Evolutionary conservation across 1,140 invertebrate species (phyloP), one percentile per base, ranked within the genome.

Genomic region (Cyphomyrmex costatus): DNA sequence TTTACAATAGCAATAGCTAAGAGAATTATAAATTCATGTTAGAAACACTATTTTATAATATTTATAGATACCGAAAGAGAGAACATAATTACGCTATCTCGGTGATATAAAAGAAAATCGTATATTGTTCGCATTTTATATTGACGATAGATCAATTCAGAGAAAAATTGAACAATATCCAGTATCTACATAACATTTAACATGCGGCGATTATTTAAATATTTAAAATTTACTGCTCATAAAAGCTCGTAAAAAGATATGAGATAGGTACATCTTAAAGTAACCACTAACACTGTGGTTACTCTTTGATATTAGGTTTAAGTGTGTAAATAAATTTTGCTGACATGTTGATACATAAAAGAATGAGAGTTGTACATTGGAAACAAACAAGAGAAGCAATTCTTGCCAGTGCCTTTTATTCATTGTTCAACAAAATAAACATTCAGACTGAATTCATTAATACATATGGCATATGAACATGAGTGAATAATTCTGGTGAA

Each of bases 361-460:
- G 70, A 86, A 86, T 89, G 63, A 10, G 7, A 70, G 56, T 82
- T 58, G 21, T 63, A 84, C 56, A 71, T 89, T 89, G 27, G 19
- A 53, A 42, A 61, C 2, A 21, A 78, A 85, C 77, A 86, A 86
- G 76, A 87, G n/a, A 87, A 76, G 66, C 77, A 80, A 89, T 86
- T 89, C 76, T 86, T 90, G 68, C 88, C 85, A 89, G 89, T 87
- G 88, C 88, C 89, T 90, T 87, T 89, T 76, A 89, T 90, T 90
- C 63, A 63, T 71, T 80, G 79, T 89, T 90, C 60, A 89, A 88
- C 24, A 78, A 89, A 89, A 89, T 66, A 58, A 89, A 21, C 21
- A 46, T 58, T 74, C 66, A 85, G 82, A 89, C 66, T 88, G 21
- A 76, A 86, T 60, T 61, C 65, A 80, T 89, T 86, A 49, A 80